A percentile compares a stretch with the other conserved stretches of the same genome.
phyloP scores from a whole-genome alignment of 2,888 invertebrate species.

The Liopterus haemorrhoidalis region DNA sequence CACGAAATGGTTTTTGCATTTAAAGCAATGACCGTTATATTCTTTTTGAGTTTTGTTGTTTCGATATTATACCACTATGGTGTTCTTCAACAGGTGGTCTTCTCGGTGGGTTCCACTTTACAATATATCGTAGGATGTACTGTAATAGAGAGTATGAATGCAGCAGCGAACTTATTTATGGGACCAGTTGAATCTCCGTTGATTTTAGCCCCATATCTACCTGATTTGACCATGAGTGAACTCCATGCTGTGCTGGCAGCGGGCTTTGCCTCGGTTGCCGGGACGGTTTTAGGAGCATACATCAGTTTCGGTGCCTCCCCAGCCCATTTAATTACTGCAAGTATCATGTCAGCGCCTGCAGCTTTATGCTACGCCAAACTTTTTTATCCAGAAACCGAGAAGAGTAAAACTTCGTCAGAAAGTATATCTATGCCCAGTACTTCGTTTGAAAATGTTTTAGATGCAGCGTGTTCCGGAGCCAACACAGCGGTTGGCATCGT shows the following conservation, averaged over 20 bases:
- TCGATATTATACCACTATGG: constrained; percentile 78
- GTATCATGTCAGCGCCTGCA: constrained; percentile 88
- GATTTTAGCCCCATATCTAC: constrained; percentile 73
- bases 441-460: constrained; percentile 69
- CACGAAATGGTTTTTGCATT: constrained; percentile 67
- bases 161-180: constrained; percentile 84
- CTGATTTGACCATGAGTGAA: constrained; percentile 74
- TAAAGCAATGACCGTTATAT: constrained; percentile 75
- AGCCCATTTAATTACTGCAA: constrained; percentile 76
- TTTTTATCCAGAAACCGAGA: constrained; percentile 77
- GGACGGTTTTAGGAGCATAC: constrained; percentile 79
- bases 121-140: constrained; percentile 68
- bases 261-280: constrained; percentile 87
- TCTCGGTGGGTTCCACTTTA: constrained; percentile 71
- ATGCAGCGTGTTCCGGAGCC: constrained; percentile 82
- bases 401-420: constrained; percentile 64
- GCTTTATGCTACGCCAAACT: constrained; percentile 78
- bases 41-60: constrained; percentile 83
- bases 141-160: constrained; percentile 80
- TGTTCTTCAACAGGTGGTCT: constrained; percentile 71
- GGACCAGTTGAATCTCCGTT: constrained; percentile 86
- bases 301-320: constrained; percentile 77
- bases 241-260: constrained; percentile 83
- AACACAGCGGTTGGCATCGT: constrained; percentile 69
- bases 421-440: too few relatives aligned